Conservation (phyloP, 2,113 vertebrate species). For the Amphiprion percula region DNA sequence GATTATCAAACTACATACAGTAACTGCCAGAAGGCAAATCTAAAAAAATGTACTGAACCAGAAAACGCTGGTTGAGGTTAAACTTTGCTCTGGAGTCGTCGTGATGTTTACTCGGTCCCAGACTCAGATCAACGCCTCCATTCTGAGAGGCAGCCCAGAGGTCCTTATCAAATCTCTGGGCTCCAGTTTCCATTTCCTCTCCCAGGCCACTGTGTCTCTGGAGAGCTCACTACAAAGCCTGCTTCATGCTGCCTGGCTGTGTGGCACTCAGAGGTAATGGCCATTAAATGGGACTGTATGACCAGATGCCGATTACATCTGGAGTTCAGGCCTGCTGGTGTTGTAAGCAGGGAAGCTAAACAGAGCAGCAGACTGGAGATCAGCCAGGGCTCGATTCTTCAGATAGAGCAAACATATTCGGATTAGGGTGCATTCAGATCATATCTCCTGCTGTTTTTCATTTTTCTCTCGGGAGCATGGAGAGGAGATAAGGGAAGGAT, state of each 20-base stretch:
- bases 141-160: constrained; percentile 46
- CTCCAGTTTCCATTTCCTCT: constrained; percentile 72
- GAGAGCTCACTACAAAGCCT: constrained; percentile 70
- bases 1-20: not conserved
- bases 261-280: constrained; percentile 68
- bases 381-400: not conserved
- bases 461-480: not conserved
- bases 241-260: constrained; percentile 64
- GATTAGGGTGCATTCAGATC: not conserved
- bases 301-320: constrained; percentile 74
- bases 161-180: constrained; percentile 71
- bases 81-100: constrained; percentile 7
- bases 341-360: constrained; percentile 25
- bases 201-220: constrained; percentile 52
- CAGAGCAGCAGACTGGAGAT: constrained; percentile 4
- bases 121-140: constrained; percentile 56
- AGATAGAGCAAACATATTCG: constrained; percentile 1
- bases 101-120: constrained; percentile 29
- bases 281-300: constrained; percentile 74
- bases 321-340: constrained; percentile 40
- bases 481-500: not conserved
- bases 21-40: not conserved
- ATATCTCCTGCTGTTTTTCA: not conserved
- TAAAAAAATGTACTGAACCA: not conserved
- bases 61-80: not conserved